phyloP scores from a whole-genome alignment of 2,113 vertebrate genomes.

The Felis chaus region DNA sequence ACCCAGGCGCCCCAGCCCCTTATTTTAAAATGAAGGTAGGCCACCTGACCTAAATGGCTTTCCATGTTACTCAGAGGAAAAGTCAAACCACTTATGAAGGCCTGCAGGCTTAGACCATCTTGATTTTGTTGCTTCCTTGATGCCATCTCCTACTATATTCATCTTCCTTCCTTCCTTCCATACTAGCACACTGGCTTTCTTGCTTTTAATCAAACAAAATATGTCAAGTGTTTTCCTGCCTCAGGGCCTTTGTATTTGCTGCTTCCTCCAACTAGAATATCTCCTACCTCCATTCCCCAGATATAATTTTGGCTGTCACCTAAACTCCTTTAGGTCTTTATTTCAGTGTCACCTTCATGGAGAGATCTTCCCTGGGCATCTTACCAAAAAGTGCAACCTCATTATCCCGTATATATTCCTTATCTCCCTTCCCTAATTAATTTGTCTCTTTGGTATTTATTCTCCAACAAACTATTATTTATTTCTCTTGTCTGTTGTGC shows the following conservation, averaged over 20 bases:
- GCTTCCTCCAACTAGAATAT: background rate
- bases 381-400: background rate
- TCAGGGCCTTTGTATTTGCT: background rate
- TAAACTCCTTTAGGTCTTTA: background rate
- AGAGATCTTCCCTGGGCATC: background rate
- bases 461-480: background rate
- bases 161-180: background rate
- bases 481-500: background rate
- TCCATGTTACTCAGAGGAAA: background rate
- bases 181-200: background rate
- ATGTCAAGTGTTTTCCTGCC: background rate
- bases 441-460: background rate
- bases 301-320: background rate
- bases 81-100: background rate
- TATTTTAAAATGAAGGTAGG: background rate
- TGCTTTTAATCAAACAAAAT: background rate
- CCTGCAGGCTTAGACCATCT: background rate
- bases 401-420: background rate
- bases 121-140: background rate
- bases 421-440: background rate
- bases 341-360: background rate
- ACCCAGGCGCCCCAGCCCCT: too few relatives aligned
- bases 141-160: background rate
- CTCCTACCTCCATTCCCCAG: background rate
- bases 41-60: background rate